Evolutionary conservation across 2,113 vertebrate genomes (phyloP).

Genomic region (Ptilorrhoa leucosticta): DNA sequence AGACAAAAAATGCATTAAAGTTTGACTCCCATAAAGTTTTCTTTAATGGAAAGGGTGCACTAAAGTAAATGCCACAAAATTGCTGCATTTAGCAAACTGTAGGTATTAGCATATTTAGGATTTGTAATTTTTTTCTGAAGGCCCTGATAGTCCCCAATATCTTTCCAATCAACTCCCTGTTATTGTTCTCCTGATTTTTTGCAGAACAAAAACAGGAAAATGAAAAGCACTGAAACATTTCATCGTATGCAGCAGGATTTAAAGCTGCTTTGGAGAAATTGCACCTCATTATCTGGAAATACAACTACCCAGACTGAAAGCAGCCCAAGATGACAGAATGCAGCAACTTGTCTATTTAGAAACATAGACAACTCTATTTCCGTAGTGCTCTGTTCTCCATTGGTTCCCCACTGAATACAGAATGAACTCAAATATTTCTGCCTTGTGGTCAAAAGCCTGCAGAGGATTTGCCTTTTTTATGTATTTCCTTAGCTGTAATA

Average conservation of each 20-base stretch:
- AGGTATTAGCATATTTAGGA: not conserved
- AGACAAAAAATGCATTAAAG: not conserved
- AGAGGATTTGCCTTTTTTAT: not conserved
- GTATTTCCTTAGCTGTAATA: not conserved
- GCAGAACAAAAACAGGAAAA: slow-evolving; percentile 27
- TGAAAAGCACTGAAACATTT: slow-evolving; percentile 7
- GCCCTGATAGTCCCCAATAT: not conserved
- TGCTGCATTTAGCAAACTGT: not conserved
- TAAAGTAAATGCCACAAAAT: not conserved
- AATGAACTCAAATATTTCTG: slow-evolving; percentile 22
- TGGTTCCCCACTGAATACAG: slow-evolving; percentile 1
- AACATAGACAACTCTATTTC: not conserved
- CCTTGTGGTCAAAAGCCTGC: not conserved
- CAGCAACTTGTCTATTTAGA: slow-evolving; percentile 17
- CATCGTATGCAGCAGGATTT: slow-evolving; percentile 19
- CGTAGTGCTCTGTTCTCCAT: not conserved
- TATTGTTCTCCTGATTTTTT: not conserved
- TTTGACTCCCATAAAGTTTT: slow-evolving; percentile 1
- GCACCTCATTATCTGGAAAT: slow-evolving; percentile 45
- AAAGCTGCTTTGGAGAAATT: slow-evolving; percentile 40
- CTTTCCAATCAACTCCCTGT: slow-evolving; percentile 3
- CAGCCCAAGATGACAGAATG: not conserved
- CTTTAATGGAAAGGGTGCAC: not conserved
- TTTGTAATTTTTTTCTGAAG: not conserved
- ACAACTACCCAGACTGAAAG: slow-evolving; percentile 3